phyloP scores from a whole-genome alignment of 2,113 vertebrate species.

The Gadus chalcogrammus region DNA sequence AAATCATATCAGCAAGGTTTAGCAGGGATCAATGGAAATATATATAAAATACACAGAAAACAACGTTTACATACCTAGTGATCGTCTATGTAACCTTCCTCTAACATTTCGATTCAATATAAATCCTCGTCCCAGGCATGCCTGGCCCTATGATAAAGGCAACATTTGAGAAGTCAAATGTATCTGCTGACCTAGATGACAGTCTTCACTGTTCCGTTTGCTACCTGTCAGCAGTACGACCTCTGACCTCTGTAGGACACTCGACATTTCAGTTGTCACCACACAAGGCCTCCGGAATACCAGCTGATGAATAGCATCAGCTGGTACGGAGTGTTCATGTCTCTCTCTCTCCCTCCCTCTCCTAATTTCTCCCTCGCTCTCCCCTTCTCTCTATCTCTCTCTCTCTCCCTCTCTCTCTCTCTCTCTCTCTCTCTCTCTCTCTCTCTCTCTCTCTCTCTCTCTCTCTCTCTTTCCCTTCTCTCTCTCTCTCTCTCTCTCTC shows the following conservation, averaged over 20 bases:
- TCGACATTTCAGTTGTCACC: constrained; percentile 14
- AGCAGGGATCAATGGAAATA: too few relatives aligned
- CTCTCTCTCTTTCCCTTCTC: too few relatives aligned
- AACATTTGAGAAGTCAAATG: too few relatives aligned
- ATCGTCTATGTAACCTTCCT: too few relatives aligned
- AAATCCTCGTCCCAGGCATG: too few relatives aligned
- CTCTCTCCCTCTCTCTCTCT: background rate
- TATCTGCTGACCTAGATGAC: background rate
- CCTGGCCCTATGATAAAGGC: too few relatives aligned
- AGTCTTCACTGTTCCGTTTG: constrained; percentile 1
- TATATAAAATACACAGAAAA: too few relatives aligned
- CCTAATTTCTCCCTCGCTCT: background rate
- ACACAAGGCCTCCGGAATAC: background rate
- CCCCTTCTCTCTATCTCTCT: constrained; percentile 15
- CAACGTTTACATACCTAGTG: too few relatives aligned
- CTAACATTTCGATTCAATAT: too few relatives aligned
- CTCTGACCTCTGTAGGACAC: background rate
- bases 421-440: background rate
- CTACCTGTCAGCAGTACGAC: constrained; percentile 1
- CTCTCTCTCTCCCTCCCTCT: background rate
- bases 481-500: too few relatives aligned
- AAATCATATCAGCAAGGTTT: too few relatives aligned
- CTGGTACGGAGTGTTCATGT: background rate
- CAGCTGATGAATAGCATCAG: background rate
- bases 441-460: too few relatives aligned